Evolutionary conservation across 2,113 vertebrate species (phyloP), one percentile per base, ranked within the genome.

Genomic region (Gallinago undulata): DNA sequence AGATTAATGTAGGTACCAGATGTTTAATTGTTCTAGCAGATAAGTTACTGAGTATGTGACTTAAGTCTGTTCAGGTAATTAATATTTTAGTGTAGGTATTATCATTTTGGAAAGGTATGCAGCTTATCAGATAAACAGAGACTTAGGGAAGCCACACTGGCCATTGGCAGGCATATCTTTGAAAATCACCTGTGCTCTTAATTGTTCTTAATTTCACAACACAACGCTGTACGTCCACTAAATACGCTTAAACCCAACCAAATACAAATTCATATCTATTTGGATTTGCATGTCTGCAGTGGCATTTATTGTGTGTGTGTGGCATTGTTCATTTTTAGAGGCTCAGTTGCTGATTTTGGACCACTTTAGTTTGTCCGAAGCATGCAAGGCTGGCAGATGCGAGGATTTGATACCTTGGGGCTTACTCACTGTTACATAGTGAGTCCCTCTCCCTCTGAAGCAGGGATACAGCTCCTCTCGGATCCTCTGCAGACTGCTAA

Each of bases 341-440:
- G 7, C 28, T 90, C 39, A 24, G 22, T 45, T 87, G 77, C 37
- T 77, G 37, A 23, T 87, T 67, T 48, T 21, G 68, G 22, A 43
- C n/a, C 2, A 7, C 43, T 59, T 73, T n/a, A 33, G 8, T 56
- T 39, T 72, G n/a, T 33, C 78, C 72, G 74, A 75, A 92, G 35
- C 15, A 8, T 0, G 9, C 1, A 10, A 45, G 13, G 19, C 21
- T 68, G 84, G 10, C 24, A 2, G 11, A 3, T 0, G 0, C 31
- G 33, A 56, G 33, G 53, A 22, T 76, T 68, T 39, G 28, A 33
- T 39, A 37, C 25, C 47, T 48, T 37, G 74, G n/a, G 33, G 24
- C 25, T 35, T 78, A 55, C 62, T 85, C 37, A 25, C 30, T 60
- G 63, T 59, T 45, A 10, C 1, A 0, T 43, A n/a, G 33, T 0